Percentiles rank a stretch among this genome's conserved stretches.
These are phyloP conservation scores for Eristalis intricaria DNA, from an alignment of 2,888 invertebrate genomes.

Conservation along the genomic window DNA sequence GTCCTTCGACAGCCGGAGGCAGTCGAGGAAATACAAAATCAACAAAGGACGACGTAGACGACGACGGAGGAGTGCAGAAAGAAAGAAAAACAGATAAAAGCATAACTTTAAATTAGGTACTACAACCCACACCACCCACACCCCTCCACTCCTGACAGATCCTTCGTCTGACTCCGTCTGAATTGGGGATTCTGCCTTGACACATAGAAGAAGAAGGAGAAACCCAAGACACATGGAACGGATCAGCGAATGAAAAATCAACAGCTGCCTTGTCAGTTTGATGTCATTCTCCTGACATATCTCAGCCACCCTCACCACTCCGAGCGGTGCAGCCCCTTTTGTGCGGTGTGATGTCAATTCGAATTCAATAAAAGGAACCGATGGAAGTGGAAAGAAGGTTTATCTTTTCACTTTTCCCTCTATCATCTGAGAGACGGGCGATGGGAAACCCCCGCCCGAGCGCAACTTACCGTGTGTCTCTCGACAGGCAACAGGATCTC, in stretches of 20 bases:
- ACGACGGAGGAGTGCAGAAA: not conserved
- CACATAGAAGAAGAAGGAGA: not conserved
- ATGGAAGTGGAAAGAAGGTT: conserved; percentile 8
- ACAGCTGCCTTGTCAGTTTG: conserved; percentile 62
- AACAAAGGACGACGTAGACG: not conserved
- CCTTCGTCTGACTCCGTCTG: not conserved
- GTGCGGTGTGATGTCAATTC: conserved; percentile 47
- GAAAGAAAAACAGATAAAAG: conserved; percentile 40
- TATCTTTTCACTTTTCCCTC: conserved; percentile 5
- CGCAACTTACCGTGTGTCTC: not conserved
- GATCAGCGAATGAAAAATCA: conserved; percentile 61
- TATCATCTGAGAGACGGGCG: no score
- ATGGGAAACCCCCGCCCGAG: not conserved
- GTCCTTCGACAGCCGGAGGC: not conserved
- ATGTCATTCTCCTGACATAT: conserved; percentile 35
- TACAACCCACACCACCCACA: not conserved
- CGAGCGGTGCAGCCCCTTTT: not conserved
- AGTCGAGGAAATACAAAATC: conserved; percentile 3
- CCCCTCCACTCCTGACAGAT: not conserved
- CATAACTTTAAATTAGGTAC: conserved; percentile 62
- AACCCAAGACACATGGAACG: conserved; percentile 43
- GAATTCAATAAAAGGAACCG: conserved; percentile 50
- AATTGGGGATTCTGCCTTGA: not conserved
- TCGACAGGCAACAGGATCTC: not conserved
- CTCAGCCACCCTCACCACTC: not conserved